Conservation (phyloP, 2,797 vertebrate genomes). For the Potorous gilbertii region DNA sequence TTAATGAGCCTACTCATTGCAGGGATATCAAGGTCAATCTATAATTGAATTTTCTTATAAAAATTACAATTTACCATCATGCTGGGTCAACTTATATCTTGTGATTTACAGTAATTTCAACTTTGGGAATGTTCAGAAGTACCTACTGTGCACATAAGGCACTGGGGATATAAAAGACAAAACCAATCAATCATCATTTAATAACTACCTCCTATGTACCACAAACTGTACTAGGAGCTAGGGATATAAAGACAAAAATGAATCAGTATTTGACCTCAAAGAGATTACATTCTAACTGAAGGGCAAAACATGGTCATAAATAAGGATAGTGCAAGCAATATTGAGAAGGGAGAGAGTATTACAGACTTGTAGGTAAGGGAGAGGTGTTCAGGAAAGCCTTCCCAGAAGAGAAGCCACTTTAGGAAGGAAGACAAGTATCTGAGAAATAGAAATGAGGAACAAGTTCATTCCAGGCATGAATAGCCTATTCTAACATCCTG, state of each 20-base stretch:
- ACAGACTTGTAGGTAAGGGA: background rate
- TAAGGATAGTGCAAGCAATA: background rate
- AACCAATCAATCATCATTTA: no score
- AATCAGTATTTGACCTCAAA: background rate
- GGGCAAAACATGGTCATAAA: background rate
- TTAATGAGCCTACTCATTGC: no score
- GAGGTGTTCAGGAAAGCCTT: background rate
- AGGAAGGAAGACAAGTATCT: background rate
- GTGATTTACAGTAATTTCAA: no score
- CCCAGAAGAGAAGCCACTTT: background rate
- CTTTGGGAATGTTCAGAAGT: no score
- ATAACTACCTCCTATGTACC: no score
- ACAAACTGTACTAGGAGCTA: no score
- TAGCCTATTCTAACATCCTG: background rate
- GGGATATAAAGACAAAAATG: background rate
- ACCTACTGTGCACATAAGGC: no score
- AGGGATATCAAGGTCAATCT: no score
- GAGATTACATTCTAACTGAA: background rate
- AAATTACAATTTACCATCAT: no score
- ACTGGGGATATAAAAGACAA: no score
- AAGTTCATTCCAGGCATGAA: background rate
- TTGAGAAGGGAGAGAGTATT: background rate
- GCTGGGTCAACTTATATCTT: no score
- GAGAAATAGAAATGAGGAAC: background rate
- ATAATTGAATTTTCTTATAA: no score